Evolutionary conservation across 37 sponge, comb jelly and placozoan genomes (phyloP), one percentile per base, ranked within the genome.

Genomic region (Halisarca cf. caerulea): DNA sequence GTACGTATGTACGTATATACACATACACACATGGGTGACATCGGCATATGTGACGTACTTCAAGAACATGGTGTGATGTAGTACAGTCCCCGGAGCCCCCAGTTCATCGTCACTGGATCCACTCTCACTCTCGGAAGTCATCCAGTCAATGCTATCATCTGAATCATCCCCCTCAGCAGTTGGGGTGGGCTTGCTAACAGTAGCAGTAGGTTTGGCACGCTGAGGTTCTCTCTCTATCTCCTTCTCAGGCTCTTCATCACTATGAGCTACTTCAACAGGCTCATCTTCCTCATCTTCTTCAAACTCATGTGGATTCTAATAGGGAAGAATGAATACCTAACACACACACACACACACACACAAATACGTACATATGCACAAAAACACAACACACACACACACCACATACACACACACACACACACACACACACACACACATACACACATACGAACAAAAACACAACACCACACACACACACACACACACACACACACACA

Each of bases 281-380:
- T 58, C 62, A 5, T 38, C 64, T 64, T 36, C 89, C 21, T 59
- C 87, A 38, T 80, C 85, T n/a, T 93, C 93, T 28, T 95, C 93
- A 25, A 83, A 90, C 24, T 60, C 47, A 17, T 83, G 70, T 33
- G 94, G 92, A 42, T 93, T 87, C 88, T 86, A 42, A 84, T n/a
- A 77, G 25, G 74, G 21, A 25, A 17, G 34, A 2, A 17, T 28
- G 71, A 24, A 74, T 2, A 37, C 32, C 42, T 28, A 34, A 69
- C 71, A n/a, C n/a, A n/a, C n/a, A n/a, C n/a, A n/a, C n/a, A n/a
- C n/a, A n/a, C n/a, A n/a, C 51, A 47, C 11, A 47, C 51, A 47
- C 11, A 47, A 6, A 47, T 47, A 47, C 51, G 51, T 47, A 47
- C 6, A 11, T 11, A 47, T 47, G 11, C 51, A 47, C 11, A 47